Conservation (phyloP, 2,113 vertebrate species). For the Macquaria australasica region DNA sequence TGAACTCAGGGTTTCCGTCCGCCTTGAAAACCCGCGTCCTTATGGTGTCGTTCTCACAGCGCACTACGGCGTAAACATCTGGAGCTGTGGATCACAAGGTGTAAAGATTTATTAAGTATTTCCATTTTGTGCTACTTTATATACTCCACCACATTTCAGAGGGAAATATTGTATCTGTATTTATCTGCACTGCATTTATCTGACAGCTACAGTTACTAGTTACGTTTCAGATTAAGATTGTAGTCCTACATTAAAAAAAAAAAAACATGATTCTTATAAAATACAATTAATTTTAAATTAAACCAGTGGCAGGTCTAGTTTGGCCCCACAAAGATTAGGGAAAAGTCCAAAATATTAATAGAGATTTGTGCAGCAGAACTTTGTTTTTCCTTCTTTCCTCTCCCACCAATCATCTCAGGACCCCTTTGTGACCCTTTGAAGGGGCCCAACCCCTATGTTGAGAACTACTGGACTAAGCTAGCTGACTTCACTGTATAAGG, state of each 20-base stretch:
- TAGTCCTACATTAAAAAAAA: too few species aligned
- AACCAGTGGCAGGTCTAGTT: neutral
- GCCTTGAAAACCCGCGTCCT: conserved; percentile 80
- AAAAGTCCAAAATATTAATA: neutral
- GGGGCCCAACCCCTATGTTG: too few species aligned
- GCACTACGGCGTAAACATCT: conserved; percentile 83
- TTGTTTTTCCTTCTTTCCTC: too few species aligned
- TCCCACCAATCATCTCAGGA: neutral
- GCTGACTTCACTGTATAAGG: too few species aligned
- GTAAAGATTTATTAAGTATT: neutral
- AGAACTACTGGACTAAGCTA: too few species aligned
- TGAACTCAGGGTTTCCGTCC: conserved; percentile 84
- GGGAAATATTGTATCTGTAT: neutral
- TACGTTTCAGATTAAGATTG: neutral
- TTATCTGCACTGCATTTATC: too few species aligned
- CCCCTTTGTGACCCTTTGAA: neutral
- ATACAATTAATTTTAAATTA: neutral
- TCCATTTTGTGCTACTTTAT: neutral
- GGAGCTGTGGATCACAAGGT: conserved; percentile 68
- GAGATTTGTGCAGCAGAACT: neutral
- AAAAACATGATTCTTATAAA: too few species aligned
- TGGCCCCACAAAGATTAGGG: too few species aligned
- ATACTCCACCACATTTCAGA: neutral
- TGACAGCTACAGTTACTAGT: too few species aligned
- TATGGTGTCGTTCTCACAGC: conserved; percentile 80